Evolutionary conservation across 2,113 vertebrate genomes (phyloP), one percentile per base, ranked within the genome.

Genomic region (Dromiciops gliroides): DNA sequence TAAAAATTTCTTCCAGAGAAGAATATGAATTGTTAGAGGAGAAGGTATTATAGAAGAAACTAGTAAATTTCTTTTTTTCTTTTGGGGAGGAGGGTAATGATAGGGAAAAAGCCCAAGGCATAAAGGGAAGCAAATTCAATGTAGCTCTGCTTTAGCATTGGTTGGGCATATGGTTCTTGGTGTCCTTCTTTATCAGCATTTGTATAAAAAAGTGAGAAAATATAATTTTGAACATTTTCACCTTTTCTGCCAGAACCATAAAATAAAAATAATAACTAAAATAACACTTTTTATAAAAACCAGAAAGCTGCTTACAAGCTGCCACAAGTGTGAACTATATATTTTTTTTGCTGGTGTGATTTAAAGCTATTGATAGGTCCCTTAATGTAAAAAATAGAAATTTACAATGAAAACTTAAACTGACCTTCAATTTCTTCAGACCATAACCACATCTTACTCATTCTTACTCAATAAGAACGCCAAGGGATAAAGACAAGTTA

Each of bases 251-350:
- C 91, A 44, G 37, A 22, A 50, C 50, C 91, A 50, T 88, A 92
- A 95, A 94, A 89, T 56, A 93, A 88, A 26, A 25, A 16, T 92
- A 90, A 31, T n/a, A 96, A 50, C 23, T 94, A 31, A 14, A 92
- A 75, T 50, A 93, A 75, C 48, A 3, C 26, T 3, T 92, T 51
- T 49, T 89, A 50, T 91, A 93, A 96, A 97, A 96, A 96, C 97
- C 50, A 94, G 67, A 83, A 83, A 83, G 67, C 67, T 83, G 67
- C 90, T 90, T 96, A 93, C 94, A 97, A 96, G 96, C 75, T 90
- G 26, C 22, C 48, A 93, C 89, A 48, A 48, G 75, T 47, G 94
- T 60, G 49, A 95, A 92, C 49, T 56, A 48, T 90, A 91, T 48
- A 90, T 90, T 53, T 75, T 92, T 83, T 83, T 92, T 93, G 6